Evolutionary conservation across 2,113 vertebrate genomes (phyloP).

Genomic region (Ailurus styani): DNA sequence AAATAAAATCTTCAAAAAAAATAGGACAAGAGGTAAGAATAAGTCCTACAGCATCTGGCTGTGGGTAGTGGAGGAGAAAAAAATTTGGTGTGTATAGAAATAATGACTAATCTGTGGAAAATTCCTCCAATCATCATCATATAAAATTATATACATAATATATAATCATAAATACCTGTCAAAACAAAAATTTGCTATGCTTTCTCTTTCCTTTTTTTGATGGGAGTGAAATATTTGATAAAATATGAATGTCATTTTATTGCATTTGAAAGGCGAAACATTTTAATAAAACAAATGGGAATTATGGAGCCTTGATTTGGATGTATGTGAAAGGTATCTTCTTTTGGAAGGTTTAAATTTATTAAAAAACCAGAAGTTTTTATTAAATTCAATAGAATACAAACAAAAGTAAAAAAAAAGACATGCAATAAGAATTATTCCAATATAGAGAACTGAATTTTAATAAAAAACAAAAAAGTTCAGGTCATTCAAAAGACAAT

Average conservation of each 20-base stretch:
- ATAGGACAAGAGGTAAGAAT: neutral
- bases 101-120: neutral
- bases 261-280: neutral
- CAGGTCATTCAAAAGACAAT: neutral
- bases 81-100: neutral
- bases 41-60: too few relatives aligned
- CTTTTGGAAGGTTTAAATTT: neutral
- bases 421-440: neutral
- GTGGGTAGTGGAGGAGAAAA: neutral
- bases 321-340: neutral
- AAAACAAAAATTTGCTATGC: neutral
- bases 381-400: neutral
- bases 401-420: neutral
- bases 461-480: neutral
- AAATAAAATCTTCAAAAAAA: too few relatives aligned
- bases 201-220: neutral
- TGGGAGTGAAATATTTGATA: neutral
- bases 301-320: neutral
- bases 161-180: neutral
- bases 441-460: neutral
- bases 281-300: neutral
- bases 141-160: neutral
- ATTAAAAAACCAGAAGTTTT: neutral
- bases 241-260: neutral
- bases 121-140: neutral